Conservation (phyloP, 2,888 invertebrate species). For the Urechis unicinctus region DNA sequence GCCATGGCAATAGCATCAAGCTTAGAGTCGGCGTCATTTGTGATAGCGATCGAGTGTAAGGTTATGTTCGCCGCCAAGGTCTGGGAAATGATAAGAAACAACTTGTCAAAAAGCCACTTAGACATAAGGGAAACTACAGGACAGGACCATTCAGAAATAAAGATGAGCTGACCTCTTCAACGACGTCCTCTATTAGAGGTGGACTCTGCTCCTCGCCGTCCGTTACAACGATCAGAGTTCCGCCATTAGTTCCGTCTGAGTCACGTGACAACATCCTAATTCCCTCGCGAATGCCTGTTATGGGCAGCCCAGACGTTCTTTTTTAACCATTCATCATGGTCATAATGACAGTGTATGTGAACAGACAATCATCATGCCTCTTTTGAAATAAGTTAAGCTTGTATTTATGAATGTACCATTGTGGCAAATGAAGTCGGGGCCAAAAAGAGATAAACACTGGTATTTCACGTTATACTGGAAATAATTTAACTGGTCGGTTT, state of each 20-base stretch:
- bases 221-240: slow-evolving; percentile 9
- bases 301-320: too few species aligned
- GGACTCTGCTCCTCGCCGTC: slow-evolving; percentile 9
- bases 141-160: background rate
- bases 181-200: slow-evolving; percentile 7
- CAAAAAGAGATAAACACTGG: too few species aligned
- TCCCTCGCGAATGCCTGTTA: slow-evolving; percentile 4
- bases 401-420: too few species aligned
- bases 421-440: too few species aligned
- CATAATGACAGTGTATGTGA: too few species aligned
- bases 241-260: slow-evolving; percentile 3
- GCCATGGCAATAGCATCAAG: slow-evolving; percentile 21
- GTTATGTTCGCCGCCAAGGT: slow-evolving; percentile 16
- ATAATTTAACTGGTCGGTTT: too few species aligned
- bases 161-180: slow-evolving; percentile 1
- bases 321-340: too few species aligned
- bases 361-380: too few species aligned
- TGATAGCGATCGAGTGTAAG: slow-evolving; percentile 23
- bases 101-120: background rate
- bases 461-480: too few species aligned
- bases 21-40: slow-evolving; percentile 15
- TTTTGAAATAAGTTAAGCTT: too few species aligned
- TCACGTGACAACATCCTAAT: background rate
- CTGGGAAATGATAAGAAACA: slow-evolving; percentile 7
- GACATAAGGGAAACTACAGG: too few species aligned